Percentiles rank a stretch among this genome's conserved stretches.
Evolutionary conservation across 1,140 invertebrate species (phyloP).

Genomic region (Phymastichus coffea): DNA sequence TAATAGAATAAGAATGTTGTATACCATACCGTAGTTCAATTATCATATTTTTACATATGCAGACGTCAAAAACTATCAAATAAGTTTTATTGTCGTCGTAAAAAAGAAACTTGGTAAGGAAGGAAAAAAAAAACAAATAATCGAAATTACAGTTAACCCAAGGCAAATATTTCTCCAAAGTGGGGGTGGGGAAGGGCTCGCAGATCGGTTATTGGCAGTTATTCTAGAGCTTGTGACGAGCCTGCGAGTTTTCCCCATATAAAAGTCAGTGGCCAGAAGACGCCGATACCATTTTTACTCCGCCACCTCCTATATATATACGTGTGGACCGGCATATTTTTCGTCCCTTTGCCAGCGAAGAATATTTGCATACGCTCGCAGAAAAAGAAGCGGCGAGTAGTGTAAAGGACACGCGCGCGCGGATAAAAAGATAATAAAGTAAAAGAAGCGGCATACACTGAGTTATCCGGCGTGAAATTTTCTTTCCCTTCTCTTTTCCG

Average conservation of each 20-base stretch:
- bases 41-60: too few relatives aligned
- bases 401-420: too few relatives aligned
- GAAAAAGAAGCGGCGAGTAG: conserved; percentile 13
- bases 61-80: too few relatives aligned
- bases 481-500: neutral
- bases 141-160: too few relatives aligned
- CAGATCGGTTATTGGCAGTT: conserved; percentile 18
- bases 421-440: conserved; percentile 31
- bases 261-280: conserved; percentile 36
- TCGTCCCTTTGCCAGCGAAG: too few relatives aligned
- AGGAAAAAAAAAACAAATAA: too few relatives aligned
- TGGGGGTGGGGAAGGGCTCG: neutral
- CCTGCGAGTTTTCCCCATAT: conserved; percentile 27
- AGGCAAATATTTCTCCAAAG: conserved; percentile 6
- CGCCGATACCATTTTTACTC: conserved; percentile 34
- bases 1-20: too few relatives aligned
- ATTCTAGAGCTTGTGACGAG: conserved; percentile 8
- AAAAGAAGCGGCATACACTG: conserved; percentile 17
- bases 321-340: neutral
- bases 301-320: conserved; percentile 2
- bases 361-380: conserved; percentile 40
- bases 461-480: conserved; percentile 26
- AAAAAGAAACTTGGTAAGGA: too few relatives aligned
- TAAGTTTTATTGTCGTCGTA: too few relatives aligned
- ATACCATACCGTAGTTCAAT: too few relatives aligned